phyloP scores from a whole-genome alignment of 2,888 invertebrate species.

The Andrena dorsata region DNA sequence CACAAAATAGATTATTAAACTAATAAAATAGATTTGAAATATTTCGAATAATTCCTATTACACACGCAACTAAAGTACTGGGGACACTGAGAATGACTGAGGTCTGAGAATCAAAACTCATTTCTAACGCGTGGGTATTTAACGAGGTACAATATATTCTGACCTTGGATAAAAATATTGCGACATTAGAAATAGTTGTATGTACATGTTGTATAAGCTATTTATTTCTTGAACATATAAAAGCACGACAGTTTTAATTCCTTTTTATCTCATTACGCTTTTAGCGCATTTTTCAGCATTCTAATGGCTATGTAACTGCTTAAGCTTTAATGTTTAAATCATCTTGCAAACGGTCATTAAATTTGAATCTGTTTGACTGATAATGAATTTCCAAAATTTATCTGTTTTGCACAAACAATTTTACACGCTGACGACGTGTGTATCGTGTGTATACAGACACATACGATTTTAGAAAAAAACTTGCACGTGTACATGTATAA shows the following conservation, averaged over 20 bases:
- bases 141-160: not conserved
- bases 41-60: not conserved
- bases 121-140: not conserved
- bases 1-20: not conserved
- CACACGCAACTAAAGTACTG: not conserved
- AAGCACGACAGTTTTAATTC: not conserved
- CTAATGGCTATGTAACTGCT: not conserved
- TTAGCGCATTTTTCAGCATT: not conserved
- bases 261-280: not conserved
- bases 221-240: not conserved
- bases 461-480: no score
- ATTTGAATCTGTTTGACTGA: no score
- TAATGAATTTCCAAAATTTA: no score
- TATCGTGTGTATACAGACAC: no score
- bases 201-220: not conserved
- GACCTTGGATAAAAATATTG: slow-evolving; percentile 3
- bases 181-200: not conserved
- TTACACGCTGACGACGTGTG: no score
- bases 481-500: no score
- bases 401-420: no score
- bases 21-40: not conserved
- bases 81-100: not conserved
- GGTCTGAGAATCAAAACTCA: not conserved
- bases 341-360: no score
- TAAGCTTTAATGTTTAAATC: not conserved